Base-by-base conservation (phyloP, 2,113 vertebrate genomes). In the Amphiprion ocellaris region DNA sequence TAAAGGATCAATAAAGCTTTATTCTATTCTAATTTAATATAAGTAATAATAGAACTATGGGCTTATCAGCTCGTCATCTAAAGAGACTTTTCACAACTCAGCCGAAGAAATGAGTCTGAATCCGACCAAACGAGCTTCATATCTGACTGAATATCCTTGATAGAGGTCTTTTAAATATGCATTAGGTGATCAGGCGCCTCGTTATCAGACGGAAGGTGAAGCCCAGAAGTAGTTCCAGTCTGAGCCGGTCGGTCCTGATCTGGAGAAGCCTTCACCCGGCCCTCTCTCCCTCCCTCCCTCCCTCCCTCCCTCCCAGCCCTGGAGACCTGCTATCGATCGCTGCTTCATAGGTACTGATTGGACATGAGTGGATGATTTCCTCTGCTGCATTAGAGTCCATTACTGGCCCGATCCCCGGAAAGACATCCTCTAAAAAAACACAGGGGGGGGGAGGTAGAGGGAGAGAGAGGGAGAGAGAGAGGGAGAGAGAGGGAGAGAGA, bases 311-410 rank as follows among this genome's bases (percentile, higher is more conserved):
- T 78, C 21, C 0, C 52, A 77, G 76, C 88, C 88, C 84, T 70
- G 54, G 90, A 88, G 90, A 78, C 73, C 86, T 71, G 83, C 6
- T 89, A 94, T 94, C 84, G 91, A 93, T 91, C 85, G 65, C 61
- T 14, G 81, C 87, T 83, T 89, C 80, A 47, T 90, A 91, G 93
- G 90, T 92, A 92, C 79, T 92, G 90, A 90, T 90, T 92, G 88
- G 89, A 90, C 91, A 66, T 87, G 90, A 92, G 93, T 90, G 90
- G 91, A 89, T 92, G 56, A 92, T 93, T 94, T 93, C 89, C 90
- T 93, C 90, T 88, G 89, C 84, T 93, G 90, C 92, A 92, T 93
- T 92, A 93, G 90, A 87, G 89, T 88, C 90, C 91, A 93, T 94
- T 94, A 93, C 89, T 85, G 86, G 65, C 63, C 76, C 71, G 80